Base-by-base conservation (phyloP, 2,797 vertebrate genomes). In the Halcyon badia region DNA sequence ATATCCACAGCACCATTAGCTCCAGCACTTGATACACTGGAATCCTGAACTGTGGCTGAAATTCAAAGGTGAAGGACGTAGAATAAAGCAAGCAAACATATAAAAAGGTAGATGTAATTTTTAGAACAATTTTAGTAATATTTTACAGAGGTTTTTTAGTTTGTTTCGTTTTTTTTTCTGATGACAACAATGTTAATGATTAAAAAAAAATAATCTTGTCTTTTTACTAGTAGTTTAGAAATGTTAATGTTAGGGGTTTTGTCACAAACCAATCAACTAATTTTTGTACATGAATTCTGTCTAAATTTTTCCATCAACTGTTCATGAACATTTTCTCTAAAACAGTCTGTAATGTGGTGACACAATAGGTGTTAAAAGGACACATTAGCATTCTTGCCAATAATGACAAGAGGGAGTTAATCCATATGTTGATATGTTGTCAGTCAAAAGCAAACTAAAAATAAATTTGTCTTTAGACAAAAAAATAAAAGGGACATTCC, bases 351-450 rank as follows among this genome's bases (percentile, higher is more conserved):
- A 93, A 83, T 46, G 39, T 30, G n/a, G 39, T 84, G 73, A 94
- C 39, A 86, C 42, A 87, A n/a, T 10, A 48, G 76, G 28, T 89
- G 58, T 56, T 91, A 90, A 82, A 94, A 91, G 70, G 58, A 62
- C 56, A 70, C 25, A 33, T 72, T 90, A 95, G 5, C 51, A 62
- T 90, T 58, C 78, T 54, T 96, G 62, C 51, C 83, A 79, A 42
- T 89, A 78, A 89, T 61, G 85, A 89, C 51, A 90, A 93, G 73
- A 91, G 66, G 93, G 80, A 97, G 77, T 87, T 96, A 95, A 96
- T 94, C 73, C 80, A 64, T 88, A 87, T 94, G 85, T 87, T 94
- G 77, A 52, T 62, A 57, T 54, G 22, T 18, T 77, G 54, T 88
- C 72, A 83, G 20, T 93, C 64, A 94, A 89, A 88, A 82, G 11